These are phyloP conservation scores for Camponotus fellah DNA, from an alignment of 2,888 invertebrate genomes.

Conservation along the genomic window DNA sequence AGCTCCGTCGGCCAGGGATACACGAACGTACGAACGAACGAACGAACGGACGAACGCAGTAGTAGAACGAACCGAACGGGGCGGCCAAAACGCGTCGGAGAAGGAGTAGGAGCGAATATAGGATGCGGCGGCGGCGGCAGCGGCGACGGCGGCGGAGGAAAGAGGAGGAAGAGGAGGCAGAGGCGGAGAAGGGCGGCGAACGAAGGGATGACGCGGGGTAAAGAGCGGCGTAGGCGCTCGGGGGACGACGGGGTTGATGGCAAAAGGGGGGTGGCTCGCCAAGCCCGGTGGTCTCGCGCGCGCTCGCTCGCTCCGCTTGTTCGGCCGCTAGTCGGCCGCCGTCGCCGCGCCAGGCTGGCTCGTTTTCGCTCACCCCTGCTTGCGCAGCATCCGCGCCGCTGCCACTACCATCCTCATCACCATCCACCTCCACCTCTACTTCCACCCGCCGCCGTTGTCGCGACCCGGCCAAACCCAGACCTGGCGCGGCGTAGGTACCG, in stretches of 20 bases:
- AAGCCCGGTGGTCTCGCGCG: conserved; percentile 66
- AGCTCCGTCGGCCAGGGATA: conserved; percentile 58
- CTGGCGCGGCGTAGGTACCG: conserved; percentile 76
- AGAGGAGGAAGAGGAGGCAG: conserved; percentile 24
- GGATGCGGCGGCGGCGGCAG: conserved; percentile 25
- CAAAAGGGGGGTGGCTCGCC: conserved; percentile 62
- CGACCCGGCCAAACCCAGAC: conserved; percentile 82
- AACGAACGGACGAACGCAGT: conserved; percentile 52
- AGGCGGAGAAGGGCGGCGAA: conserved; percentile 37
- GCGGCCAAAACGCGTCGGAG: conserved; percentile 66
- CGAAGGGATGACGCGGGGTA: conserved; percentile 20
- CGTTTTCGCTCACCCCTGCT: conserved; percentile 42
- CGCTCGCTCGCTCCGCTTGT: conserved; percentile 52
- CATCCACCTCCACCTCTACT: not conserved
- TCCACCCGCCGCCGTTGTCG: conserved; percentile 60
- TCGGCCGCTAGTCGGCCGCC: conserved; percentile 32
- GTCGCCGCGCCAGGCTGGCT: conserved; percentile 32
- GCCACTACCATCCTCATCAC: conserved; percentile 37
- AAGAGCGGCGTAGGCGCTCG: conserved; percentile 6
- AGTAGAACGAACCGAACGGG: conserved; percentile 64
- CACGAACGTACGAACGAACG: conserved; percentile 35
- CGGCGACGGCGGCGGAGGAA: not conserved
- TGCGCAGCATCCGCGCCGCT: conserved; percentile 46
- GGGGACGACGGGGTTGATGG: conserved; percentile 49
- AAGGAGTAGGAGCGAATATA: conserved; percentile 62